Conservation (phyloP, 2,113 vertebrate species). For the Narcine bancroftii region DNA sequence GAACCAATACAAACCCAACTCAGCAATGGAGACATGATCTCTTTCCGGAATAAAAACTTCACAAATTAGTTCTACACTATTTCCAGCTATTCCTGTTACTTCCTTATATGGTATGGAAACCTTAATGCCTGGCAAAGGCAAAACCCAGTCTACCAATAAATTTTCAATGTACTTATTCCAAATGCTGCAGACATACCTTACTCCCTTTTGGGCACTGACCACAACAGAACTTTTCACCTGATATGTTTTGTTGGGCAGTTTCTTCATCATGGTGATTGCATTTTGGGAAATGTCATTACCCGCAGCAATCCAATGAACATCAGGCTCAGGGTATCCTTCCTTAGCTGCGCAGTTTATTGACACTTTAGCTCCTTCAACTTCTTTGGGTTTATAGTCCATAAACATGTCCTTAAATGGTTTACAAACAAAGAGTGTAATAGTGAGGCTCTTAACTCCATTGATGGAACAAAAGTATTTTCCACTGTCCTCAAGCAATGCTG, state of each 20-base stretch:
- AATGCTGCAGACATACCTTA: constrained; percentile 14
- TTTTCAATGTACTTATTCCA: constrained; percentile 31
- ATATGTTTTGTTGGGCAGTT: background rate
- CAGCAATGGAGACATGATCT: background rate
- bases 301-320: constrained; percentile 1
- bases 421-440: constrained; percentile 11
- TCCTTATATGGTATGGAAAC: background rate
- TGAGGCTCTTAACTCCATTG: background rate
- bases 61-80: constrained; percentile 7
- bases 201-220: background rate
- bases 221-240: background rate
- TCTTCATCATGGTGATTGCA: background rate
- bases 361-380: background rate
- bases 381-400: constrained; percentile 11
- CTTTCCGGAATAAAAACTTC: background rate
- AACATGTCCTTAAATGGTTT: constrained; percentile 11
- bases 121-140: constrained; percentile 7
- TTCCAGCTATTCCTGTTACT: background rate
- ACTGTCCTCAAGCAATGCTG: background rate
- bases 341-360: constrained; percentile 7
- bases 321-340: background rate
- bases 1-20: constrained; percentile 24
- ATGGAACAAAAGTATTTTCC: constrained; percentile 27
- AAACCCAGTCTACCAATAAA: constrained; percentile 19
- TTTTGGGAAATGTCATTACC: constrained; percentile 7